Evolutionary conservation across 2,888 invertebrate species (phyloP), one percentile per base, ranked within the genome.

Genomic region (Troilus luridus): DNA sequence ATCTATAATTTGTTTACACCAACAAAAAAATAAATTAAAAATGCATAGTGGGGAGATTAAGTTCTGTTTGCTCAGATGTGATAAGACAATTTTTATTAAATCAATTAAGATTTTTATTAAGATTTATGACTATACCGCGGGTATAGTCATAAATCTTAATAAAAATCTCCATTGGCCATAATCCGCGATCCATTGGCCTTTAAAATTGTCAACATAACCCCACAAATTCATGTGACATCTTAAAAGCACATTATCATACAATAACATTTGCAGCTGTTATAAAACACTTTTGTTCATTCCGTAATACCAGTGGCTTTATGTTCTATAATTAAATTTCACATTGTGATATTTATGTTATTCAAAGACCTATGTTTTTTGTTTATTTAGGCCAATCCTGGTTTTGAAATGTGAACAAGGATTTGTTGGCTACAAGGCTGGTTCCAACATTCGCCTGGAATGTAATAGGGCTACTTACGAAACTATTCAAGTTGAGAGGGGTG

Each of bases 391-490:
- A 12, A 97, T 98, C 94, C 95, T 99, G 94, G 98, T 99, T 93
- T 95, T 99, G 93, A 98, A 98, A 95, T 97, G 98, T 94, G 98
- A 99, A 94, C 98, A 98, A 94, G 99, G 99, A 81, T 99, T 98
- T 94, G 98, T 99, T 91, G 99, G 99, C 0, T 97, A 97, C 93
- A 98, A 98, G 95, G 95, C 96, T 0, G 95, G 96, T 67, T 97
- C 97, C 93, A 96, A 96, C 67, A 91, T 92, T 59, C 97, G 97
- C 94, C 95, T 98, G 93, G 98, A 99, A 95, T 99, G 98, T 95
- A 99, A 98, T 95, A 98, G 98, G 95, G 98, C 98, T 92, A 97
- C 97, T 93, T 98, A 98, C 94, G 98, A 98, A 95, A 98, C 98
- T 92, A 98, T 99, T 93, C 96, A 97, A 94, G 98, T 99, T 91